Conservation (phyloP, 2,888 invertebrate species). For the Rhabditophanes sp. region DNA sequence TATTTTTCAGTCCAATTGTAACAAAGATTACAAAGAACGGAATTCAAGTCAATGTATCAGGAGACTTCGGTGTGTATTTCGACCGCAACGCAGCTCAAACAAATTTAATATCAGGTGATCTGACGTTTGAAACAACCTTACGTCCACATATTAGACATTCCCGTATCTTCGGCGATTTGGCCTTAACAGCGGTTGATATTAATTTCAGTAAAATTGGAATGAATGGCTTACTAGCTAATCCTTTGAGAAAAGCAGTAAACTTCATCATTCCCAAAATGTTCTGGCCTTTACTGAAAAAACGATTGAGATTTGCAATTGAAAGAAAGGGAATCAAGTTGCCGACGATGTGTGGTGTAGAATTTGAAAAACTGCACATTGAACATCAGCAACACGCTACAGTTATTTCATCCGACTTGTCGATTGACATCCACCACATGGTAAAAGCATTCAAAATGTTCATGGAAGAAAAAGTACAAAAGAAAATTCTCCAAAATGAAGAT, state of each 20-base stretch:
- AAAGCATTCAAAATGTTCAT: too few species aligned
- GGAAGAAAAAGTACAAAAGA: too few species aligned
- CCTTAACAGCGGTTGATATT: conserved; percentile 27
- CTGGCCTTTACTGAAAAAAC: conserved; percentile 30
- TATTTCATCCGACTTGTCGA: too few species aligned
- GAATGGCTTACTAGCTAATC: conserved; percentile 21
- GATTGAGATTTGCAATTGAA: conserved; percentile 26
- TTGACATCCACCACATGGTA: too few species aligned
- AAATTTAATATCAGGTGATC: conserved; percentile 19
- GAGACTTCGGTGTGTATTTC: conserved; percentile 17
- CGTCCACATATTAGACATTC: conserved; percentile 23
- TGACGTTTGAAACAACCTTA: conserved; percentile 22
- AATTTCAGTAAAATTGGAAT: conserved; percentile 25
- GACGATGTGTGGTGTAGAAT: conserved; percentile 23
- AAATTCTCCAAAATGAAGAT: too few species aligned
- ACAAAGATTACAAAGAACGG: conserved; percentile 8
- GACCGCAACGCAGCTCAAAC: conserved; percentile 12
- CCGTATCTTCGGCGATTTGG: conserved; percentile 25
- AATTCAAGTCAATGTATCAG: conserved; percentile 14
- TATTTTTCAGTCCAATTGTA: conserved; percentile 16
- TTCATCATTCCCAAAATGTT: conserved; percentile 26
- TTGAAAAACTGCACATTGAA: conserved; percentile 20
- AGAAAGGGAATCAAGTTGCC: conserved; percentile 26
- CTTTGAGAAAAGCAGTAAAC: conserved; percentile 21
- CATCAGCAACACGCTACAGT: conserved; percentile 16